A percentile compares a stretch with the other conserved stretches of the same genome.
Conservation (phyloP, 2,888 invertebrate species). For the Lamellibrachia satsuma region DNA sequence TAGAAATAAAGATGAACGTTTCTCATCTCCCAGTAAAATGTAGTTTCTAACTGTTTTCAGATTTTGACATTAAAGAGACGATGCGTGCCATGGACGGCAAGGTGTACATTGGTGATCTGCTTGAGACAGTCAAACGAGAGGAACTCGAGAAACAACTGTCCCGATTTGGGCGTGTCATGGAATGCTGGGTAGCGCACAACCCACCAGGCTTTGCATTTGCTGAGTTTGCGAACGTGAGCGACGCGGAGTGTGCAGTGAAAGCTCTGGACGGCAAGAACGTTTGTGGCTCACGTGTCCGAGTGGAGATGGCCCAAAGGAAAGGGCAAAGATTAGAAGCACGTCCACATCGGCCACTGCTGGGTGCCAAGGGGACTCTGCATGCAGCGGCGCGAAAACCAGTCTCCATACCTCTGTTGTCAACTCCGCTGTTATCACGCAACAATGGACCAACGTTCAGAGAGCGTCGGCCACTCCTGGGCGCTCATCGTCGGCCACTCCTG, state of each 20-base stretch:
- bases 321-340: constrained; percentile 24
- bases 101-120: constrained; percentile 89
- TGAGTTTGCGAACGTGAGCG: constrained; percentile 87
- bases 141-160: constrained; percentile 90
- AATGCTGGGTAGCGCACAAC: constrained; percentile 92
- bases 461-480: neutral
- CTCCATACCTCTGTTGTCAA: neutral
- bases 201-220: constrained; percentile 90
- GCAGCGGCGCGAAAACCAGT: neutral
- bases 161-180: constrained; percentile 90
- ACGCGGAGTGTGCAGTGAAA: constrained; percentile 89
- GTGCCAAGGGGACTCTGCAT: neutral
- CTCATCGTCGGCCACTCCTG: neutral
- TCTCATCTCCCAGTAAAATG: neutral
- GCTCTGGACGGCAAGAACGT: constrained; percentile 88
- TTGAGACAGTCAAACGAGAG: constrained; percentile 89
- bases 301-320: constrained; percentile 80
- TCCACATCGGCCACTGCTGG: neutral
- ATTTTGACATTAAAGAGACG: neutral
- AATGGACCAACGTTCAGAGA: constrained; percentile 21
- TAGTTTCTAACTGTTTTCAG: neutral
- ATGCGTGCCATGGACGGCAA: constrained; percentile 24
- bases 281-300: constrained; percentile 85
- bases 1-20: no score
- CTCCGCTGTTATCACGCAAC: neutral